phyloP scores from a whole-genome alignment of 2,888 invertebrate species.

The Acleris literana region DNA sequence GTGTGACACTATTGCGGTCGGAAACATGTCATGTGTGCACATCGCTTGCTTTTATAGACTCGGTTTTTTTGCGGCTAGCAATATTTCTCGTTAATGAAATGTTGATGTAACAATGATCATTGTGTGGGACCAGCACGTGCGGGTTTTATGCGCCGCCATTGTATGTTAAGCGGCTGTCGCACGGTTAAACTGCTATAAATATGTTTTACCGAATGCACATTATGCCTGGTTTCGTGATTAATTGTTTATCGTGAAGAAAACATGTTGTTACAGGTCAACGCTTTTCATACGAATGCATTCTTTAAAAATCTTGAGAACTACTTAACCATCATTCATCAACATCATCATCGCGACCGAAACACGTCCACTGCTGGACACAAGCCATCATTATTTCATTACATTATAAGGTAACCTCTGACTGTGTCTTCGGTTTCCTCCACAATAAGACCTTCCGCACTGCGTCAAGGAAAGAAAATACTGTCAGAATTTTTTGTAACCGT shows the following conservation, averaged over 20 bases:
- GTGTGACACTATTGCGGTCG: background rate
- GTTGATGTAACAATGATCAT: conserved; percentile 68
- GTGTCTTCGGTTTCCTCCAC: too few species aligned
- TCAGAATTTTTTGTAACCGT: too few species aligned
- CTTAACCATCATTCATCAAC: too few species aligned
- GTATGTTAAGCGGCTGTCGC: conserved; percentile 70
- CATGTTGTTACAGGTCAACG: background rate
- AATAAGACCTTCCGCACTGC: too few species aligned
- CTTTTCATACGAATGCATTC: too few species aligned
- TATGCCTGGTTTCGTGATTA: conserved; percentile 28
- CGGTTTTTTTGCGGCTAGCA: conserved; percentile 25
- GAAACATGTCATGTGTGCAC: conserved; percentile 2
- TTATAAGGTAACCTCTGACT: too few species aligned
- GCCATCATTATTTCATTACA: too few species aligned
- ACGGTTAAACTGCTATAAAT: conserved; percentile 47
- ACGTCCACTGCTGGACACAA: too few species aligned
- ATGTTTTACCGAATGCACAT: conserved; percentile 35
- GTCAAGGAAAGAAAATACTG: too few species aligned
- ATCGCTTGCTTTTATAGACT: conserved; percentile 15
- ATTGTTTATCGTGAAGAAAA: background rate
- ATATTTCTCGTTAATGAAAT: conserved; percentile 41
- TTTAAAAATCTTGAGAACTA: too few species aligned
- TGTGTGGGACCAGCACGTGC: conserved; percentile 75
- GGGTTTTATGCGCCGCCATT: conserved; percentile 66
- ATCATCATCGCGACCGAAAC: too few species aligned